Evolutionary conservation across 2,888 invertebrate genomes (phyloP).

Genomic region (Phengaris alcon): DNA sequence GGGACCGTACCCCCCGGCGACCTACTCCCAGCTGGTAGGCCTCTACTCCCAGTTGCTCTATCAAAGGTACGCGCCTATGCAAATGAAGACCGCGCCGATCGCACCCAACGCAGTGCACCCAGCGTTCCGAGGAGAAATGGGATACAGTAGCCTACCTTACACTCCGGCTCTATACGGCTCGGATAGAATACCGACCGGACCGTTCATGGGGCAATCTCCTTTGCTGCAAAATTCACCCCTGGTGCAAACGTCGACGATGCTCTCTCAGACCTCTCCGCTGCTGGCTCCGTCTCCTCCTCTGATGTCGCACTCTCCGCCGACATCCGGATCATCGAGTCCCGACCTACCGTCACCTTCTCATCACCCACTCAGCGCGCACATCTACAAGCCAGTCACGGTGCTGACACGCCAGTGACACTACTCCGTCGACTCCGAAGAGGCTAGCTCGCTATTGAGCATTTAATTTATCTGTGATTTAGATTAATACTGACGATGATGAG

Average conservation of each 20-base stretch:
- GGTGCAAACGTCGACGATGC: constrained; percentile 49
- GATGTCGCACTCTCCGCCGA: constrained; percentile 59
- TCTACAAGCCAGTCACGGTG: constrained; percentile 79
- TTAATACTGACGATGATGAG: constrained; percentile 48
- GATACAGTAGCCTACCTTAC: constrained; percentile 67
- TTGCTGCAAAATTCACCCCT: constrained; percentile 52
- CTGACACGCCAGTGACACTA: constrained; percentile 73
- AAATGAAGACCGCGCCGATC: constrained; percentile 73
- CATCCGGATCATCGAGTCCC: constrained; percentile 65
- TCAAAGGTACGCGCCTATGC: constrained; percentile 82
- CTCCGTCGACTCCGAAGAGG: constrained; percentile 43
- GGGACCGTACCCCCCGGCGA: constrained; percentile 78
- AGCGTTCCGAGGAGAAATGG: constrained; percentile 66
- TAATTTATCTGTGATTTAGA: constrained; percentile 72
- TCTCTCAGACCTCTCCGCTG: constrained; percentile 53
- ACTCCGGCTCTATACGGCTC: constrained; percentile 57
- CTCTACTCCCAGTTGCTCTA: constrained; percentile 83
- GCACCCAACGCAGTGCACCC: constrained; percentile 77
- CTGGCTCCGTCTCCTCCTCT: constrained; percentile 69
- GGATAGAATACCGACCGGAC: constrained; percentile 56
- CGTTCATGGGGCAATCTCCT: constrained; percentile 56
- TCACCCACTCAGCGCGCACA: constrained; percentile 66
- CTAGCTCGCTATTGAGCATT: constrained; percentile 47
- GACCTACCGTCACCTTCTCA: constrained; percentile 65
- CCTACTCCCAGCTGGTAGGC: constrained; percentile 78